These are phyloP conservation scores for Homarus americanus DNA, from an alignment of 1,140 invertebrate genomes.

Conservation along the genomic window DNA sequence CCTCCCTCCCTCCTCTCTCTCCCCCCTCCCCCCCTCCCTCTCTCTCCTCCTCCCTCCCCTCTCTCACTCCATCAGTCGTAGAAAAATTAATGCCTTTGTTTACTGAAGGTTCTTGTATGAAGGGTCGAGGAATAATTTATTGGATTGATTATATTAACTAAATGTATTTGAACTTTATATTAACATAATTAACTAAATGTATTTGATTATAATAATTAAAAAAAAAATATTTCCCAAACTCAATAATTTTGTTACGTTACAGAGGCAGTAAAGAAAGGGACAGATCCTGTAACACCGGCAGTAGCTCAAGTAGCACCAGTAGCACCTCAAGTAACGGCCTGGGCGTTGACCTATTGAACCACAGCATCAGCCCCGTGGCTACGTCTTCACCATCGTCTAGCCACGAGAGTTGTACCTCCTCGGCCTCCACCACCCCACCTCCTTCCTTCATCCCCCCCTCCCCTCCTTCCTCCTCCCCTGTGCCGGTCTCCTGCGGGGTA, in stretches of 20 bases:
- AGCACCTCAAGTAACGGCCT: constrained; percentile 33
- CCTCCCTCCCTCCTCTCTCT: no score
- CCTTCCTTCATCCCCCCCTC: constrained; percentile 63
- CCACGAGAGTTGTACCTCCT: constrained; percentile 63
- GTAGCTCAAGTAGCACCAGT: constrained; percentile 18
- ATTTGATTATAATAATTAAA: background rate
- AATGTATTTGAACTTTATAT: no score
- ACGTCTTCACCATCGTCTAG: constrained; percentile 63
- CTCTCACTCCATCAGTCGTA: no score
- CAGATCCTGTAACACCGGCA: constrained; percentile 39
- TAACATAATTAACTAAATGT: no score
- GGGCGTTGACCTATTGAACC: constrained; percentile 36
- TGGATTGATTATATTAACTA: no score
- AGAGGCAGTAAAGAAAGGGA: constrained; percentile 65
- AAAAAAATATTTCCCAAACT: background rate
- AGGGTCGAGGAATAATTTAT: no score
- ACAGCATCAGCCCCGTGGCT: constrained; percentile 52
- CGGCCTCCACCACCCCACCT: constrained; percentile 64
- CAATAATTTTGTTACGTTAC: constrained; percentile 2
- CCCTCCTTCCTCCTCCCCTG: constrained; percentile 63
- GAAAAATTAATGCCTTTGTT: no score
- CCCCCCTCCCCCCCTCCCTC: no score
- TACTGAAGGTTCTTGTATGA: no score
- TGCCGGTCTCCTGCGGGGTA: constrained; percentile 41
- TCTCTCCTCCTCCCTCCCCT: no score